Evolutionary conservation across 2,113 vertebrate genomes (phyloP).

Genomic region (Scomber scombrus): DNA sequence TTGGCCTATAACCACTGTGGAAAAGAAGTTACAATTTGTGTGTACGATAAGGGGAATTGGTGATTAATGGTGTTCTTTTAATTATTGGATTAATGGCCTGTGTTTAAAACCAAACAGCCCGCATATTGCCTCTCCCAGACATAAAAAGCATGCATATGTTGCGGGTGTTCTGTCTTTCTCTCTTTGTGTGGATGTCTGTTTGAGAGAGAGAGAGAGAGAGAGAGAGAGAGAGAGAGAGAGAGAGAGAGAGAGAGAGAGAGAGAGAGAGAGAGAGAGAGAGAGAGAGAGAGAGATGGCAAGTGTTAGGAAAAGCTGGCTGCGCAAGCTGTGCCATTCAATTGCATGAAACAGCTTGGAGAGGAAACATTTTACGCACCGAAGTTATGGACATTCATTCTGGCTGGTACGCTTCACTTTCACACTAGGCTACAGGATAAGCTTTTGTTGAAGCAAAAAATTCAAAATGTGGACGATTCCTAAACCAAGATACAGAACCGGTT

Average conservation of each 20-base stretch:
- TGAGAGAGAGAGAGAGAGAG: background rate
- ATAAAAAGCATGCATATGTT: background rate
- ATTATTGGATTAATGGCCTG: background rate
- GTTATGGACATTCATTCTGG: constrained; percentile 32
- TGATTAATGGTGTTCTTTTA: background rate
- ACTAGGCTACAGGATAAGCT: background rate
- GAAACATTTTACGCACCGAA: constrained; percentile 43
- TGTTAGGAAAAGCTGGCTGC: constrained; percentile 33
- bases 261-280: constrained; percentile 35
- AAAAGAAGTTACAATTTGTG: background rate
- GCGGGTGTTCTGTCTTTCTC: background rate
- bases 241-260: constrained; percentile 24
- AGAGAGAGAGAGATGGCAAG: constrained; percentile 25
- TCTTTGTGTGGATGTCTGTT: constrained; percentile 12
- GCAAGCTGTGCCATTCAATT: constrained; percentile 52
- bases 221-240: constrained; percentile 23
- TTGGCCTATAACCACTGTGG: background rate
- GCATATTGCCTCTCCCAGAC: background rate
- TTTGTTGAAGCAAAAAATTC: background rate
- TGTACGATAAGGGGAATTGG: background rate
- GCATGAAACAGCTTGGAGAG: background rate
- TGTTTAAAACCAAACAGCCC: background rate
- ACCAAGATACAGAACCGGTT: constrained; percentile 82
- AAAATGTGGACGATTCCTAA: constrained; percentile 86
- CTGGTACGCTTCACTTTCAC: background rate